Evolutionary conservation across 2,113 vertebrate genomes (phyloP).

Genomic region (Excalfactoria chinensis): DNA sequence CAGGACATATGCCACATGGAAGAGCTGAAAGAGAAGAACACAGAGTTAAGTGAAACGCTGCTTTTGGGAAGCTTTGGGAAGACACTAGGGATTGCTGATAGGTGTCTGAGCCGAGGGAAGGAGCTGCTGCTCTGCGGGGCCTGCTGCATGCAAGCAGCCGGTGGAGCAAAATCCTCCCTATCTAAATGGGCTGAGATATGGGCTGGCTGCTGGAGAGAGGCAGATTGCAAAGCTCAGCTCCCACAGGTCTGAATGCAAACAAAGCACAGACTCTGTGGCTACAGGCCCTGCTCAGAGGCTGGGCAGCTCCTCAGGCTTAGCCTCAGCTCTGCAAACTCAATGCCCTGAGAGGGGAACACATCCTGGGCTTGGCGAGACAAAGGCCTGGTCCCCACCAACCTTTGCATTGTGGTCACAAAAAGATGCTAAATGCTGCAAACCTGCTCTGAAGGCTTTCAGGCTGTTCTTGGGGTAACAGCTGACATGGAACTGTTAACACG

Average conservation of each 20-base stretch:
- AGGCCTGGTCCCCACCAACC: neutral
- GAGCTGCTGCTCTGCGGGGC: neutral
- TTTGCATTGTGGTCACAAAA: neutral
- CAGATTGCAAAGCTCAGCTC: slow-evolving; percentile 33
- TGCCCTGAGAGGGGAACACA: too few species aligned
- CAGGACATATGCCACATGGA: slow-evolving; percentile 95
- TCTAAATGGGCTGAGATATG: neutral
- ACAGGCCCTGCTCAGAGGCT: accelerated
- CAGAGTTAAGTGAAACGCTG: neutral
- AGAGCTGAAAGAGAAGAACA: slow-evolving; percentile 83
- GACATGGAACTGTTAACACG: neutral
- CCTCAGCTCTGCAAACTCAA: neutral
- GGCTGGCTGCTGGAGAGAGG: neutral
- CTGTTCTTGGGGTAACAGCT: neutral
- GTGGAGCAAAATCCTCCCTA: neutral
- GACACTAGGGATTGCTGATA: neutral
- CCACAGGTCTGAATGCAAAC: neutral
- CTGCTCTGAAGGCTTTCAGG: neutral
- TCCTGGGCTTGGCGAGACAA: neutral
- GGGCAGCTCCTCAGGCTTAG: neutral
- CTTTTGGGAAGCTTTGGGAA: neutral
- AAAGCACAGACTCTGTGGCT: slow-evolving; percentile 42
- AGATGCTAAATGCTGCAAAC: neutral
- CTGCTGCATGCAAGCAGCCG: neutral
- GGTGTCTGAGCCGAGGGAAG: neutral